phyloP scores from a whole-genome alignment of 2,888 invertebrate genomes.

The Nymphalis urticae region DNA sequence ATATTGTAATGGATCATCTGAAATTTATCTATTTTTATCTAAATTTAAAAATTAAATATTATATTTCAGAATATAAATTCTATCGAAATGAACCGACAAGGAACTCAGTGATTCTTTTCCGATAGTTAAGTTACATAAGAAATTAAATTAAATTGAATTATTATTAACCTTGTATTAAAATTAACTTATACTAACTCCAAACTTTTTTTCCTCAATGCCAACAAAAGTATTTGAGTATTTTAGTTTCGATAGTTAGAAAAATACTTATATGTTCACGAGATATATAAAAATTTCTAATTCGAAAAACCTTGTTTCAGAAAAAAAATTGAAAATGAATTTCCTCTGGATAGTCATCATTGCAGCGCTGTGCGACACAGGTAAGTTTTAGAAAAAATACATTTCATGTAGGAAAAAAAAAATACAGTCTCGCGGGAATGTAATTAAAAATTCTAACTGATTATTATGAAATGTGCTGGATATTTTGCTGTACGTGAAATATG shows the following conservation, averaged over 20 bases:
- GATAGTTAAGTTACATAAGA: background rate
- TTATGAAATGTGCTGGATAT: conserved; percentile 1
- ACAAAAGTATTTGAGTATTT: no score
- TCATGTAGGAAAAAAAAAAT: conserved; percentile 1
- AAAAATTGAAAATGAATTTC: conserved; percentile 29
- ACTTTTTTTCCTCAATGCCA: no score
- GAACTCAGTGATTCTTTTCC: no score
- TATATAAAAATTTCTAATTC: background rate
- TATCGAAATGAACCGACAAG: no score
- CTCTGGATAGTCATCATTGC: conserved; percentile 24
- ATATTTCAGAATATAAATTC: no score
- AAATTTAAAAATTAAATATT: no score
- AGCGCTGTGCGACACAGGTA: conserved; percentile 28
- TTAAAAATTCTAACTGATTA: conserved; percentile 20
- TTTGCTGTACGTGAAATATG: background rate
- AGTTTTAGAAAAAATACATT: conserved; percentile 18
- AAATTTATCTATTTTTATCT: no score
- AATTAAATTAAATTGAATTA: background rate
- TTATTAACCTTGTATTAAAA: no score
- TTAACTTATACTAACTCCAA: no score
- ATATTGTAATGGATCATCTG: no score
- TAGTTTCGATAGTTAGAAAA: no score
- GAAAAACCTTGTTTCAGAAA: conserved; percentile 29
- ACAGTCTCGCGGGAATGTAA: conserved; percentile 6
- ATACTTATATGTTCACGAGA: no score